Evolutionary conservation across 2,888 invertebrate genomes (phyloP).

Genomic region (Melanophora roralis): DNA sequence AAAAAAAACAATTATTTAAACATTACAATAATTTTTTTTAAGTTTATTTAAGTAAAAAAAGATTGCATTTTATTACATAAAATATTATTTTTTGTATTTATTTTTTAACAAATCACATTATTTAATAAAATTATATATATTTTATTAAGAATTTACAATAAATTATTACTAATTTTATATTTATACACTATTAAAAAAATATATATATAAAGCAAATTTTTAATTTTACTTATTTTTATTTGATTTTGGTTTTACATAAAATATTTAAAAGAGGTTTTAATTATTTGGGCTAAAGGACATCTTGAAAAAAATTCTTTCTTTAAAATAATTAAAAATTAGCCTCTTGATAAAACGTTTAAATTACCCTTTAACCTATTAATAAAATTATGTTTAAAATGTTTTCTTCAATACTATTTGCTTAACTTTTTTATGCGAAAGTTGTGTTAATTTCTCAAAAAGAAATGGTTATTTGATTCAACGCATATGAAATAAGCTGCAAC

Average conservation of each 20-base stretch:
- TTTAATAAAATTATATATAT: constrained; percentile 27
- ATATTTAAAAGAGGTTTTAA: no score
- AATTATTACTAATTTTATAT: constrained; percentile 55
- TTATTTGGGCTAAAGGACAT: no score
- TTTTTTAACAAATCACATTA: constrained; percentile 31
- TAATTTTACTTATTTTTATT: constrained; percentile 25
- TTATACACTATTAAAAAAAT: constrained; percentile 49
- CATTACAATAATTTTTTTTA: constrained; percentile 48
- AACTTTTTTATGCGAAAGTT: no score
- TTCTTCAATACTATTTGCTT: no score
- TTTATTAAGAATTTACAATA: constrained; percentile 46
- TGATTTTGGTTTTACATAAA: neutral
- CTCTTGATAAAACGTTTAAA: no score
- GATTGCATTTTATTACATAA: constrained; percentile 51
- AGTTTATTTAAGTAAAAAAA: constrained; percentile 43
- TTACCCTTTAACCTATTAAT: no score
- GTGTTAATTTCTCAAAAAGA: no score
- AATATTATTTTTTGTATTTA: constrained; percentile 50
- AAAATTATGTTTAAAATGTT: no score
- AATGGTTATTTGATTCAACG: no score
- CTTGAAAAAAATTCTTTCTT: no score
- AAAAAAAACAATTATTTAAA: neutral
- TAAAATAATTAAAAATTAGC: no score
- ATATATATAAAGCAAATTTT: constrained; percentile 12
- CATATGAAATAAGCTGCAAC: no score